A percentile compares a stretch with the other conserved stretches of the same genome.
phyloP scores from a whole-genome alignment of 2,888 invertebrate species.

The Leptopilina syphax region DNA sequence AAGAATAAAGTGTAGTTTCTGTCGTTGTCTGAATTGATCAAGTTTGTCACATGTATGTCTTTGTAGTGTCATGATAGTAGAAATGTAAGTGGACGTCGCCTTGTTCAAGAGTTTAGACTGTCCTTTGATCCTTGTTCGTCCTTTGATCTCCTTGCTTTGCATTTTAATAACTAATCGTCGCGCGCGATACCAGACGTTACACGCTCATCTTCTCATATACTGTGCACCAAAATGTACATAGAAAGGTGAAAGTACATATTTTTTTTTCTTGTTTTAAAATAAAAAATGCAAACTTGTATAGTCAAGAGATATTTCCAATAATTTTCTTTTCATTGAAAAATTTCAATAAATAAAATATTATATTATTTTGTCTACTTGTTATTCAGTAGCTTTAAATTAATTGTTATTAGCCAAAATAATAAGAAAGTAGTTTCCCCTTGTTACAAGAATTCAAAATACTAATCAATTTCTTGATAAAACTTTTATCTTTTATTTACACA shows the following conservation, averaged over 20 bases:
- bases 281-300: neutral
- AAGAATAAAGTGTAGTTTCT: neutral
- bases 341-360: too few relatives aligned
- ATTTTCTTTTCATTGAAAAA: too few relatives aligned
- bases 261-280: neutral
- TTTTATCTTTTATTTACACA: too few relatives aligned
- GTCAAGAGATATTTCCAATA: neutral
- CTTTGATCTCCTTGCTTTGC: constrained; percentile 69
- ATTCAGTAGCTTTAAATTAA: too few relatives aligned
- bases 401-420: too few relatives aligned
- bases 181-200: constrained; percentile 50
- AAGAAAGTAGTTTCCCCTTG: too few relatives aligned
- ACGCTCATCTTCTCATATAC: constrained; percentile 43
- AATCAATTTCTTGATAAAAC: too few relatives aligned
- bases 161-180: constrained; percentile 66
- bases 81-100: constrained; percentile 23
- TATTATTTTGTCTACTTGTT: too few relatives aligned
- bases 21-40: neutral
- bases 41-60: constrained; percentile 5
- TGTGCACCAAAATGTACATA: neutral
- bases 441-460: too few relatives aligned
- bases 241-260: neutral
- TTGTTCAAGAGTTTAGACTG: constrained; percentile 49
- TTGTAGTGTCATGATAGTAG: neutral
- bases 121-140: constrained; percentile 63